These are phyloP conservation scores for Hypomesus transpacificus DNA, from an alignment of 2,113 vertebrate species.

Conservation along the genomic window DNA sequence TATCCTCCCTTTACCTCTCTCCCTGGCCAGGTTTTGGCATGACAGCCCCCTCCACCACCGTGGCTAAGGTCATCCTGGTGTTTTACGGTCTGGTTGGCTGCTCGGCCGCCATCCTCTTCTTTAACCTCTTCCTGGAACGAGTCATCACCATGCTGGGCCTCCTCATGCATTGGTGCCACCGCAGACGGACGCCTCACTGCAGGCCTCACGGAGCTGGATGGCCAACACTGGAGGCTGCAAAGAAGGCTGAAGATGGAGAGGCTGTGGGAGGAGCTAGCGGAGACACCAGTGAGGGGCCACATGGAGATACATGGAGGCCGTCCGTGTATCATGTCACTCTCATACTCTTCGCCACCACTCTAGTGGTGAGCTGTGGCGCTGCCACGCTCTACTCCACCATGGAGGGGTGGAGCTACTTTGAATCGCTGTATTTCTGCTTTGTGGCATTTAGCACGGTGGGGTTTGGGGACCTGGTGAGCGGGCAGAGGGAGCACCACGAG, in stretches of 20 bases:
- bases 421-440: constrained; percentile 69
- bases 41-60: constrained; percentile 54
- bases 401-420: constrained; percentile 62
- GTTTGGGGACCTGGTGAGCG: constrained; percentile 68
- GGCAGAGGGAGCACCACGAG: constrained; percentile 50
- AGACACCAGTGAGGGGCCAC: not conserved
- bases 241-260: not conserved
- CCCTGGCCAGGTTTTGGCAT: constrained; percentile 61
- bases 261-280: not conserved
- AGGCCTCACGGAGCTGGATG: not conserved
- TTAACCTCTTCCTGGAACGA: constrained; percentile 56
- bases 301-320: constrained; percentile 44
- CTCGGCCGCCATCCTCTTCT: constrained; percentile 60
- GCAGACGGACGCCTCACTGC: constrained; percentile 11
- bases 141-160: constrained; percentile 50
- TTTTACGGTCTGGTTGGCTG: constrained; percentile 66
- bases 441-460: constrained; percentile 67
- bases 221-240: not conserved
- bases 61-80: constrained; percentile 62
- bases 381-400: constrained; percentile 58
- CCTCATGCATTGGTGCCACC: constrained; percentile 40
- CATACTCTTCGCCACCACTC: constrained; percentile 44
- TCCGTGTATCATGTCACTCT: constrained; percentile 54
- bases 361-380: constrained; percentile 51
- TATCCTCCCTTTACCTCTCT: no score